Conservation (phyloP, 2,797 vertebrate species). For the Fringilla coelebs region DNA sequence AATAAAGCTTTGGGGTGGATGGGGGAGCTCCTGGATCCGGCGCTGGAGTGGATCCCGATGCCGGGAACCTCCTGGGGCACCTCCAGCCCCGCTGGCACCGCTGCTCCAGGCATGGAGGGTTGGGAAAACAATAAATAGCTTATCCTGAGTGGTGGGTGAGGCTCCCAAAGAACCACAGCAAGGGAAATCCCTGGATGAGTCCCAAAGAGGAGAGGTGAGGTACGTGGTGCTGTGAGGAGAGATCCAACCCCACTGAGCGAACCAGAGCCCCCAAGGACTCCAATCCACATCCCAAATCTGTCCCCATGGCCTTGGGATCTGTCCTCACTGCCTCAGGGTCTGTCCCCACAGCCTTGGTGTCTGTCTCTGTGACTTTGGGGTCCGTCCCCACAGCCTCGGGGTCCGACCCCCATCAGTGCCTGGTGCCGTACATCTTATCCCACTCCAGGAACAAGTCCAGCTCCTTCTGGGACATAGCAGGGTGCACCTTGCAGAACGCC, state of each 20-base stretch:
- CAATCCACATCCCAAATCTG: rapidly evolving
- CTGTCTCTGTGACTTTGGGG: too few species aligned
- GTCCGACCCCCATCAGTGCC: conserved; percentile 78
- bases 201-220: not conserved
- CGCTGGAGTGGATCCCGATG: not conserved
- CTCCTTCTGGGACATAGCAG: conserved; percentile 87
- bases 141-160: conserved; percentile 81
- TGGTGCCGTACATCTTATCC: conserved; percentile 90
- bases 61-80: not conserved
- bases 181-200: not conserved
- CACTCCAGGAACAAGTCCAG: conserved; percentile 91
- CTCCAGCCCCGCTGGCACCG: not conserved
- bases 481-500: conserved; percentile 89
- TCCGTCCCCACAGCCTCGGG: not conserved
- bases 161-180: not conserved
- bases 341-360: too few species aligned
- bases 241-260: not conserved
- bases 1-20: not conserved
- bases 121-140: conserved; percentile 83
- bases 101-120: not conserved
- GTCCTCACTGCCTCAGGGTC: not conserved
- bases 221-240: rapidly evolving
- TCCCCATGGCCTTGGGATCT: not conserved
- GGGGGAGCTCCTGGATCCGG: not conserved
- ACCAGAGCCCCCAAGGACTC: not conserved